phyloP scores from a whole-genome alignment of 2,888 invertebrate species.

The Leucophenga maculata region DNA sequence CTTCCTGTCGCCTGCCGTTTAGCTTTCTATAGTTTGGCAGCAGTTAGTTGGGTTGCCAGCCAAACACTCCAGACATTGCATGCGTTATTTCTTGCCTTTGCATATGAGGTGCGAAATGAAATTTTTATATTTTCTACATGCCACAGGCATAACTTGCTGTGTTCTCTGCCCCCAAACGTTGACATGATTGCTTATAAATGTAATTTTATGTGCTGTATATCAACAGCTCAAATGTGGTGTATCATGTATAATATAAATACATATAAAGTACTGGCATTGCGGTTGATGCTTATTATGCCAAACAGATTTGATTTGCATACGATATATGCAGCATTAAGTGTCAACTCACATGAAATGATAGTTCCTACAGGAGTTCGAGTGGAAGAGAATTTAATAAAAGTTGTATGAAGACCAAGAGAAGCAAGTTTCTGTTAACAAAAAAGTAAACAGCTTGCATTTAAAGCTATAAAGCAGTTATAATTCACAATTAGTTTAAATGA shows the following conservation, averaged over 20 bases:
- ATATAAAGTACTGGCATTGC: conserved; percentile 12
- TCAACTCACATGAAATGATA: conserved; percentile 28
- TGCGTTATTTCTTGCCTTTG: background rate
- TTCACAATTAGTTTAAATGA: no score
- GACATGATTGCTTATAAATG: conserved; percentile 64
- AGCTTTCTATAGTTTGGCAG: conserved; percentile 18
- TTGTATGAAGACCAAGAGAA: no score
- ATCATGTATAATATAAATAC: conserved; percentile 17
- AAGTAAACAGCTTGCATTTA: no score
- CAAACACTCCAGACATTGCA: background rate
- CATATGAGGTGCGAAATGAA: conserved; percentile 58
- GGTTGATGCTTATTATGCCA: conserved; percentile 54
- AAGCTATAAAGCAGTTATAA: no score
- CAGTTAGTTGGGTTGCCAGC: background rate
- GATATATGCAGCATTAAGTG: conserved; percentile 15
- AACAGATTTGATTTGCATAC: conserved; percentile 51
- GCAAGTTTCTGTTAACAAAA: no score
- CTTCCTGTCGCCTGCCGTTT: conserved; percentile 44
- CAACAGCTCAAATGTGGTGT: conserved; percentile 32
- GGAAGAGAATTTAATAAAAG: no score
- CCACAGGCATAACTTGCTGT: conserved; percentile 39
- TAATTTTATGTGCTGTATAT: conserved; percentile 52
- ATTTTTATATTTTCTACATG: conserved; percentile 36
- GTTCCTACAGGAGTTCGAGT: conserved; percentile 31
- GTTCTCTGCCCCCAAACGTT: conserved; percentile 45